Percentiles rank a stretch among this genome's conserved stretches.
Evolutionary conservation across 2,113 vertebrate genomes (phyloP).

Genomic region (Fukomys damarensis): DNA sequence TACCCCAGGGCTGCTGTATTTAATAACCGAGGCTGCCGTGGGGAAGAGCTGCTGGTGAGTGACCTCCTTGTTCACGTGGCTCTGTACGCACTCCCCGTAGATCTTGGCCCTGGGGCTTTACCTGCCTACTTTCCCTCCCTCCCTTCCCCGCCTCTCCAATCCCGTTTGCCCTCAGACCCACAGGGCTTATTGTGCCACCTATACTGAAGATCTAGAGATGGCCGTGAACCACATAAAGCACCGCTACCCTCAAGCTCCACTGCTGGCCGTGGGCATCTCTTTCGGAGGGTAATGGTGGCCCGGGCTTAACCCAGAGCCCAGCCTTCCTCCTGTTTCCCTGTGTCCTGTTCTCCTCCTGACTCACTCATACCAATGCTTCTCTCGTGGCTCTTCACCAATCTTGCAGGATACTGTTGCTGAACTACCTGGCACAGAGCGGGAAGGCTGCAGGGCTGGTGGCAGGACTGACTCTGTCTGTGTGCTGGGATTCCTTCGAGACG

Average conservation of each 20-base stretch:
- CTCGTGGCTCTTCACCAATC: neutral
- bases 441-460: conserved; percentile 85
- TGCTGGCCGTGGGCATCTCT: conserved; percentile 91
- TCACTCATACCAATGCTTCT: neutral
- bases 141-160: neutral
- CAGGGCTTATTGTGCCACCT: conserved; percentile 88
- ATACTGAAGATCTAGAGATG: conserved; percentile 88
- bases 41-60: conserved; percentile 90
- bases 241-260: conserved; percentile 82
- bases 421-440: conserved; percentile 87
- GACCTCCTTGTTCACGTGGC: neutral
- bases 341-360: neutral
- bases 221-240: conserved; percentile 87
- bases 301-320: neutral
- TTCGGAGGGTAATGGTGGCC: conserved; percentile 90
- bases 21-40: conserved; percentile 89
- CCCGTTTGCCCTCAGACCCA: conserved; percentile 85
- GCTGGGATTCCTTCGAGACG: conserved; percentile 89
- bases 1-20: conserved; percentile 89
- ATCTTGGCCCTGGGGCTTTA: neutral
- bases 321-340: neutral
- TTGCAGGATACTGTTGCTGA: conserved; percentile 89
- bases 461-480: conserved; percentile 87
- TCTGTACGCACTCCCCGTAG: neutral
- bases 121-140: neutral